These are phyloP conservation scores for Rotaria socialis DNA, from an alignment of 2,888 invertebrate species.

Conservation along the genomic window DNA sequence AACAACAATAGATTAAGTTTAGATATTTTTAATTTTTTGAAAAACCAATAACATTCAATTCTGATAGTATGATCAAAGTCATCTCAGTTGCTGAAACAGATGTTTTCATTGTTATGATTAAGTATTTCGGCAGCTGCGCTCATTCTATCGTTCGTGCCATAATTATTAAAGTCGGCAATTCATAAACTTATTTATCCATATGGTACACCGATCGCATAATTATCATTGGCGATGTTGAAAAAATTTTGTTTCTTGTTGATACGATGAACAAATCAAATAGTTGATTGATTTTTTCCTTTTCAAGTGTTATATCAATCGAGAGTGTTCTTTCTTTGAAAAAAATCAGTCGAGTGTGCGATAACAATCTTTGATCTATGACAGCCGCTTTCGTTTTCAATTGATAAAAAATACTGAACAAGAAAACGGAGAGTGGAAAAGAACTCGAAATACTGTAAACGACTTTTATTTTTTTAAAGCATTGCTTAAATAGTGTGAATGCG, in stretches of 20 bases:
- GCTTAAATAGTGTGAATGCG: neutral
- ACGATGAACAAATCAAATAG: slow-evolving; percentile 5
- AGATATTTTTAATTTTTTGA: no score
- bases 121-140: neutral
- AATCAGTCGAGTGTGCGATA: slow-evolving; percentile 9
- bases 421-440: no score
- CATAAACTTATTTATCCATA: neutral
- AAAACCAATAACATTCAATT: no score
- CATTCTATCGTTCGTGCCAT: neutral
- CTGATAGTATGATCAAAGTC: neutral
- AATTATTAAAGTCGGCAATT: neutral
- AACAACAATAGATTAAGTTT: neutral
- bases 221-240: slow-evolving; percentile 6
- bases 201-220: neutral
- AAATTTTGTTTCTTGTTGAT: neutral
- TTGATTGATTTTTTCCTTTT: slow-evolving; percentile 16
- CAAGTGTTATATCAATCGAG: slow-evolving; percentile 22
- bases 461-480: slow-evolving; percentile 17
- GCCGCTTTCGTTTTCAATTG: slow-evolving; percentile 13
- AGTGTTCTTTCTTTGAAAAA: slow-evolving; percentile 6
- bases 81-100: neutral
- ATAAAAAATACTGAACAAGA: neutral
- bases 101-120: neutral
- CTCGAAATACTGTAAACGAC: neutral
- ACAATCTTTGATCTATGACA: slow-evolving; percentile 13